Evolutionary conservation across 2,113 vertebrate species (phyloP), one percentile per base, ranked within the genome.

Genomic region (Pampusana beccarii): DNA sequence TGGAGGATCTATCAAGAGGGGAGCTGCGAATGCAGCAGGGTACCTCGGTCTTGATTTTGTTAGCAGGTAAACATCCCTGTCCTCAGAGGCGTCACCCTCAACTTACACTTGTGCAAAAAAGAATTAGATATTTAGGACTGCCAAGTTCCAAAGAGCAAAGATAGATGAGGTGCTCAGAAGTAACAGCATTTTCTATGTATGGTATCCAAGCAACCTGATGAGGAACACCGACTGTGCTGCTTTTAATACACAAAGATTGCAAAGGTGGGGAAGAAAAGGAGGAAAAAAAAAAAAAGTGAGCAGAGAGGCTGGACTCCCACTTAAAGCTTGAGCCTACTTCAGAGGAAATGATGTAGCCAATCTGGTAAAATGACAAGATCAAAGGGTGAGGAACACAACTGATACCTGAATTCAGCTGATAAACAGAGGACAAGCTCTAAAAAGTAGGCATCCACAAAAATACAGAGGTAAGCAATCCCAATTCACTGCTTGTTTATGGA

Each of bases 81-180:
- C 28, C 48, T 92, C 82, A 80, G 31, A 88, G 25, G 29, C 78
- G 38, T 40, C 78, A 70, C 15, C 29, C 36, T 73, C 3, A 0
- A 62, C 28, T 92, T 83, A 48, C 40, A 81, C 17, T 64, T 46
- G 5, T 5, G 40, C 48, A 51, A 66, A 58, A 82, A 66, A 62
- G 13, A 86, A 67, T 20, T 50, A 9, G 25, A 88, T 84, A 20
- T 81, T 66, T n/a, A 89, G 42, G 10, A 33, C 40, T 57, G 57
- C 46, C 46, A 77, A 57, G 44, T 65, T 91, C 36, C 74, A 96
- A 44, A 10, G 33, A 79, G 50, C 29, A 74, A 88, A 81, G 66
- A 85, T 5, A 92, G 44, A 90, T 58, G 40, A 94, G 53, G 31
- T 91, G 38, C 50, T 95, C 74, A 86, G 73, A 72, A 93, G 61